These are phyloP conservation scores for Basileuterus tristriatus DNA, from an alignment of 2,797 vertebrate species.

Conservation along the genomic window DNA sequence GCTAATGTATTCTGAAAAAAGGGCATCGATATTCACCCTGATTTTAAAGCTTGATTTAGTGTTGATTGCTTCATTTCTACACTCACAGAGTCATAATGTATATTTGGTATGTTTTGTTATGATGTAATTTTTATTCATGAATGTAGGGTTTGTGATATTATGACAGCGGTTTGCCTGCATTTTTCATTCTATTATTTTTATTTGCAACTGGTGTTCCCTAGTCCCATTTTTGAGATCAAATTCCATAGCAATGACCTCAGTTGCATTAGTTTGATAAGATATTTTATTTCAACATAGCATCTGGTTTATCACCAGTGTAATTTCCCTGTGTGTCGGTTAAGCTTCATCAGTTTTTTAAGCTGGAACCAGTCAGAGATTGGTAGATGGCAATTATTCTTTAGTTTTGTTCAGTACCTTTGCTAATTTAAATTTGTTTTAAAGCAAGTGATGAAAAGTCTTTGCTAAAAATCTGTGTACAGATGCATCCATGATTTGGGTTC, in stretches of 20 bases:
- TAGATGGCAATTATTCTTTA: not conserved
- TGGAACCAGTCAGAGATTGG: not conserved
- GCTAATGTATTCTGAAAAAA: slow-evolving; percentile 22
- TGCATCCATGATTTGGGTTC: not conserved
- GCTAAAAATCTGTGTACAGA: not conserved
- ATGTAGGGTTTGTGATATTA: not conserved
- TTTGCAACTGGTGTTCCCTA: not conserved
- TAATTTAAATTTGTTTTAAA: not conserved
- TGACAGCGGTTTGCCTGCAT: not conserved
- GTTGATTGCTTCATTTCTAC: slow-evolving; percentile 22
- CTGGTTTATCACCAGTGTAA: slow-evolving; percentile 41
- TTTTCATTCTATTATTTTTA: not conserved
- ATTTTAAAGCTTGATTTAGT: slow-evolving; percentile 46
- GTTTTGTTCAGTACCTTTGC: not conserved
- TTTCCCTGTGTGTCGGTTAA: not conserved
- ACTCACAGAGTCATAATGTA: not conserved
- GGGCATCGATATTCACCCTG: not conserved
- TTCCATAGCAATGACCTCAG: not conserved
- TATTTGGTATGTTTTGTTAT: not conserved
- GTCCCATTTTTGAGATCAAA: not conserved
- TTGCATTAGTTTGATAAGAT: not conserved
- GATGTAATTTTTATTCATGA: slow-evolving; percentile 17
- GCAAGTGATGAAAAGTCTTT: not conserved
- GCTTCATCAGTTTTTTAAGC: slow-evolving; percentile 8
- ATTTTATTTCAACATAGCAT: slow-evolving; percentile 8